Evolutionary conservation across 2,888 invertebrate genomes (phyloP).

Genomic region (Rhorus exstirpatorius): DNA sequence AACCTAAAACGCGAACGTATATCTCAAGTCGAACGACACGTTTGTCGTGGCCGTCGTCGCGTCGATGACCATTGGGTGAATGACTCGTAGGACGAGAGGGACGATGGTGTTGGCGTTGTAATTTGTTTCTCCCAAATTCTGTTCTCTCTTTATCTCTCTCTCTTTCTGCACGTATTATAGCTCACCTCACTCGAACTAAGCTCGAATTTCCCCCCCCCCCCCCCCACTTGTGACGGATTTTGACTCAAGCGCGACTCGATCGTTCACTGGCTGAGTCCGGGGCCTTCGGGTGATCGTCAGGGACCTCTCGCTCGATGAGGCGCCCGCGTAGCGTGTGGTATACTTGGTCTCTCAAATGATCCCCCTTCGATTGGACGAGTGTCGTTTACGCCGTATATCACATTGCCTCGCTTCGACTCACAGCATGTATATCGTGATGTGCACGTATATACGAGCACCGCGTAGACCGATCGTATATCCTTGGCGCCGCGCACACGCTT

Average conservation of each 20-base stretch:
- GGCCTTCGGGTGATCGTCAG: slow-evolving; percentile 14
- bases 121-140: slow-evolving; percentile 74
- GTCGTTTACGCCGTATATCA: not conserved
- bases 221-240: not conserved
- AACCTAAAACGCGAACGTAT: slow-evolving; percentile 6
- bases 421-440: not conserved
- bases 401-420: not conserved
- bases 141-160: slow-evolving; percentile 56
- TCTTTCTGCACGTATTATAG: slow-evolving; percentile 66
- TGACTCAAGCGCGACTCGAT: slow-evolving; percentile 24
- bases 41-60: slow-evolving; percentile 76
- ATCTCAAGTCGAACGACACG: slow-evolving; percentile 69
- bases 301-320: slow-evolving; percentile 3
- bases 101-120: slow-evolving; percentile 80
- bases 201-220: slow-evolving; percentile 49
- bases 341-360: not conserved
- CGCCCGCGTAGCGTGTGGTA: too few relatives aligned
- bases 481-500: not conserved
- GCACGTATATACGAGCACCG: too few relatives aligned
- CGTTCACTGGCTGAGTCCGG: slow-evolving; percentile 44
- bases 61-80: slow-evolving; percentile 83
- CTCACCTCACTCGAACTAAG: slow-evolving; percentile 40
- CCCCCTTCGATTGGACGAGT: slow-evolving; percentile 18
- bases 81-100: slow-evolving; percentile 77
- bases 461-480: not conserved